phyloP scores from a whole-genome alignment of 1,140 invertebrate species.

The Diachasmimorpha longicaudata region DNA sequence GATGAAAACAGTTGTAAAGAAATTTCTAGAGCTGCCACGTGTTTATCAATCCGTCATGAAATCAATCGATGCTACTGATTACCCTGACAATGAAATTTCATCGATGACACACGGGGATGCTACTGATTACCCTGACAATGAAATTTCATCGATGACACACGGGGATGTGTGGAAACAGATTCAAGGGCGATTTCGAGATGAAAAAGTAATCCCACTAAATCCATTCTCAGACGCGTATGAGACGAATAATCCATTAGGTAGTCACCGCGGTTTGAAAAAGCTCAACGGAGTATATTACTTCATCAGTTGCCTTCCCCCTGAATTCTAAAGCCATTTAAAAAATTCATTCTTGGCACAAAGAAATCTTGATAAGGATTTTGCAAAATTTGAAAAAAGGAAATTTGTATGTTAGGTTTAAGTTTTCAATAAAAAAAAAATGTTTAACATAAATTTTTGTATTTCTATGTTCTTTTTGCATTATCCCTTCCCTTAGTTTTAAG shows the following conservation, averaged over 20 bases:
- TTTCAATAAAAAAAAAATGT: no score
- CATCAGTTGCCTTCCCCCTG: constrained; percentile 35
- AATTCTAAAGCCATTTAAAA: constrained; percentile 16
- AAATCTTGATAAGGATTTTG: constrained; percentile 4
- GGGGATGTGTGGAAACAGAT: constrained; percentile 14
- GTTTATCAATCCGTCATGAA: background rate
- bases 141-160: constrained; percentile 21
- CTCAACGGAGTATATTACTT: background rate
- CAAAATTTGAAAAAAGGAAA: constrained; percentile 11
- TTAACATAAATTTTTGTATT: no score
- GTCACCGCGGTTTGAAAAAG: background rate
- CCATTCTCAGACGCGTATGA: constrained; percentile 26
- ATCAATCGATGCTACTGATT: background rate
- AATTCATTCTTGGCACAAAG: constrained; percentile 23
- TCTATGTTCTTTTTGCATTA: no score
- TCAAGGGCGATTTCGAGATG: background rate
- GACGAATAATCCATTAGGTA: constrained; percentile 18
- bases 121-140: background rate
- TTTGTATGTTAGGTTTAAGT: no score
- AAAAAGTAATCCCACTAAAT: constrained; percentile 15
- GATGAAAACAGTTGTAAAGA: background rate
- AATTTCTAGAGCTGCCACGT: constrained; percentile 10
- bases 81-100: no score
- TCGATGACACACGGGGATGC: no score
- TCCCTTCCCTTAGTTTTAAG: no score